Conservation (phyloP, 2,888 invertebrate species). For the Leucoptera coffeella region DNA sequence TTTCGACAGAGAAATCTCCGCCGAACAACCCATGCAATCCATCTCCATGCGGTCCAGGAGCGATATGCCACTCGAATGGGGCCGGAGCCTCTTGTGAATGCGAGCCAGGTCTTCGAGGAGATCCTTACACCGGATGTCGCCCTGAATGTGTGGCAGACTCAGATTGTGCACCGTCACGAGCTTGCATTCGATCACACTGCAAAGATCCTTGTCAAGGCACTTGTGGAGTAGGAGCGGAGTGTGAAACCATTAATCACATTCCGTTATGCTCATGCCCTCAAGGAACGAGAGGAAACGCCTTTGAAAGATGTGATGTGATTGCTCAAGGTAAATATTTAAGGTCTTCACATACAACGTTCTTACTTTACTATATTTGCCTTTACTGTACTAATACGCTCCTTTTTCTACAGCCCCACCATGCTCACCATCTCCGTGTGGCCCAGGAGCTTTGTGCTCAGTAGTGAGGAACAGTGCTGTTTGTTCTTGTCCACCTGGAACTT, state of each 20-base stretch:
- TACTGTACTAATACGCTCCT: neutral
- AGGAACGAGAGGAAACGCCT: constrained; percentile 65
- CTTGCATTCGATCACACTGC: constrained; percentile 78
- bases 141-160: constrained; percentile 85
- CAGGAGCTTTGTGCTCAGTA: constrained; percentile 63
- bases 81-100: constrained; percentile 68
- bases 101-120: constrained; percentile 64
- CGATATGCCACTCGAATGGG: constrained; percentile 69
- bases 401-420: constrained; percentile 52
- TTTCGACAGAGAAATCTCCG: constrained; percentile 25
- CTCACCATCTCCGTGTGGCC: constrained; percentile 70
- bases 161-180: constrained; percentile 77
- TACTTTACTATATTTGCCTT: neutral
- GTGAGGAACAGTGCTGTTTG: constrained; percentile 60
- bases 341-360: too few relatives aligned
- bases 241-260: constrained; percentile 66
- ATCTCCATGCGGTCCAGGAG: constrained; percentile 77
- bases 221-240: constrained; percentile 77
- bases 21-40: constrained; percentile 73
- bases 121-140: constrained; percentile 69
- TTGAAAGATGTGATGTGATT: constrained; percentile 50
- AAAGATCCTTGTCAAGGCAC: constrained; percentile 76
- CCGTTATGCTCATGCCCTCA: constrained; percentile 66
- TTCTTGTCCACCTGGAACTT: constrained; percentile 69
- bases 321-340: constrained; percentile 23